Evolutionary conservation across 2,113 vertebrate species (phyloP).

Genomic region (Mugil cephalus): DNA sequence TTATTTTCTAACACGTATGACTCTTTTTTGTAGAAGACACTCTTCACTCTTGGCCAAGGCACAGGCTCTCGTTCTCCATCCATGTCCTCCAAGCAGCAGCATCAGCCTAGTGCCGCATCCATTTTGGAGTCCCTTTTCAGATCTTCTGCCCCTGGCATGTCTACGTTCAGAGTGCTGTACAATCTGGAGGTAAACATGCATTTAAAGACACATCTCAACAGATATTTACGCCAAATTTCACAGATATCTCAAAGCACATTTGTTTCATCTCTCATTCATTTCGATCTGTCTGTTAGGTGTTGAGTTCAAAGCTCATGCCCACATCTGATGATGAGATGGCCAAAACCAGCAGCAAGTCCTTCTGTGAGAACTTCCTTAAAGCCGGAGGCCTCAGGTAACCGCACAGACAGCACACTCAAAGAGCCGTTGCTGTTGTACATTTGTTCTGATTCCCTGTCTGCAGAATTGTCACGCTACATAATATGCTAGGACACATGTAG

Average conservation of each 20-base stretch:
- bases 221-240: neutral
- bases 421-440: neutral
- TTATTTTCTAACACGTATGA: neutral
- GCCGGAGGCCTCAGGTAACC: conserved; percentile 95
- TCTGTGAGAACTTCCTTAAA: conserved; percentile 99
- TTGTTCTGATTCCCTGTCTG: conserved; percentile 10
- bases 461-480: conserved; percentile 3
- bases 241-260: neutral
- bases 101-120: conserved; percentile 95
- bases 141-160: conserved; percentile 98
- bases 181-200: conserved; percentile 91
- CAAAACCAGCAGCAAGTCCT: conserved; percentile 97
- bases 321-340: conserved; percentile 99
- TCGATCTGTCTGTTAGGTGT: conserved; percentile 84
- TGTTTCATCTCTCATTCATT: neutral
- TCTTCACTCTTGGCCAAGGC: conserved; percentile 89
- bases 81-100: conserved; percentile 95
- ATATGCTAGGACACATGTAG: neutral
- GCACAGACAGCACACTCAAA: neutral
- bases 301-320: conserved; percentile 99
- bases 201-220: neutral
- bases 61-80: conserved; percentile 96
- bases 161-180: conserved; percentile 98
- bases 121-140: conserved; percentile 96
- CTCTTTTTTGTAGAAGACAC: conserved; percentile 88